These are phyloP conservation scores for Dipodomys ordii DNA, from an alignment of 2,113 vertebrate genomes.

Conservation along the genomic window DNA sequence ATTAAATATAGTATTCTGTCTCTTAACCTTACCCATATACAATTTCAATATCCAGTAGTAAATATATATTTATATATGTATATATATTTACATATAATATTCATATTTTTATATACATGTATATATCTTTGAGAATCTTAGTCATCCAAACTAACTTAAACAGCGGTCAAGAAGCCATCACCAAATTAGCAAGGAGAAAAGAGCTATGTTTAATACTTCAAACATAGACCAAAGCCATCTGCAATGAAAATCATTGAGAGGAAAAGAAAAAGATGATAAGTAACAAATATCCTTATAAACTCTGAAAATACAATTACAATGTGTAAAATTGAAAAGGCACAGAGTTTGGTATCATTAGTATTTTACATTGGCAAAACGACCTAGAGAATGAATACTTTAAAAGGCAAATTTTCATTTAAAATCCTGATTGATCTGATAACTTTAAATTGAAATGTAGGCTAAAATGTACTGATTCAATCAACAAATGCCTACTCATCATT, in stretches of 20 bases:
- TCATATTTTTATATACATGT: no score
- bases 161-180: neutral
- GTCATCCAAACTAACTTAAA: neutral
- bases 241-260: neutral
- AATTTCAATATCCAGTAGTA: neutral
- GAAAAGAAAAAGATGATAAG: neutral
- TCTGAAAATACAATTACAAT: neutral
- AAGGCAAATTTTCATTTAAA: neutral
- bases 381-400: neutral
- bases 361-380: neutral
- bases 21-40: neutral
- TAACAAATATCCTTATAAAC: neutral
- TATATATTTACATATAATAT: no score
- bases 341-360: neutral
- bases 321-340: neutral
- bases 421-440: neutral
- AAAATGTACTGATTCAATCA: neutral
- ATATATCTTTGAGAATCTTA: no score
- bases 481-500: neutral
- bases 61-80: no score
- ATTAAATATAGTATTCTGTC: neutral
- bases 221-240: neutral
- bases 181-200: neutral
- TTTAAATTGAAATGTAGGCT: neutral
- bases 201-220: neutral